Base-by-base conservation (phyloP, 1,140 invertebrate genomes). In the Schmidtea mediterranea region DNA sequence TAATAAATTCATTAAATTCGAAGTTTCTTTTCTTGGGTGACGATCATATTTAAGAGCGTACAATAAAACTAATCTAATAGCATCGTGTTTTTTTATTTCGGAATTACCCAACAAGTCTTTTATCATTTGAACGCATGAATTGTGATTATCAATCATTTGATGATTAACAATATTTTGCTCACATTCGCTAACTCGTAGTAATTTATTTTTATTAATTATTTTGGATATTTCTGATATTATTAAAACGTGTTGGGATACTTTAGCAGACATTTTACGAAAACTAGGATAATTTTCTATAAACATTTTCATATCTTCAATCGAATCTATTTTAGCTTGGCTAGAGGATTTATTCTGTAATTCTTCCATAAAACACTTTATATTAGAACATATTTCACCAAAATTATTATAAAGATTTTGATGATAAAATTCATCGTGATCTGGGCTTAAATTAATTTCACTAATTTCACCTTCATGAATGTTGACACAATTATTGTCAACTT, bases 201-300 rank as follows among this genome's bases (percentile, higher is more conserved):
- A 21, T 22, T 26, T 37, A 32, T 8, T n/a, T 8, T 46, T 21
- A 22, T 38, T 38, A 5, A 46, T 15, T 9, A 19, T 10, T 13
- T 46, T 49, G 2, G 84, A 90, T 40, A 98, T 64, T 67, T 95
- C 87, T 13, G 84, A 82, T 40, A 97, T 80, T 43, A 97, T 74
- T 9, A 82, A 86, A 19, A 97, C 79, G 69, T 97, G 90, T 67
- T 94, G 95, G 1, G 82, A 77, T 10, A 97, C 86, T 2, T 87
- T 92, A 18, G 89, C 90, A 0, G 83, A 90, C 75, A 95, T 84
- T 76, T 95, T 95, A 71, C 92, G 94, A 60, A 97, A 97, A 55
- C 94, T 76, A 0, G 90, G 90, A 73, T 97, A 98, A 13, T n/a
- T n/a, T n/a, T n/a, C n/a, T n/a, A n/a, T n/a, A n/a, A n/a, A n/a